Evolutionary conservation across 2,888 invertebrate species (phyloP), one percentile per base, ranked within the genome.

Genomic region (Cerastis rubricosa): DNA sequence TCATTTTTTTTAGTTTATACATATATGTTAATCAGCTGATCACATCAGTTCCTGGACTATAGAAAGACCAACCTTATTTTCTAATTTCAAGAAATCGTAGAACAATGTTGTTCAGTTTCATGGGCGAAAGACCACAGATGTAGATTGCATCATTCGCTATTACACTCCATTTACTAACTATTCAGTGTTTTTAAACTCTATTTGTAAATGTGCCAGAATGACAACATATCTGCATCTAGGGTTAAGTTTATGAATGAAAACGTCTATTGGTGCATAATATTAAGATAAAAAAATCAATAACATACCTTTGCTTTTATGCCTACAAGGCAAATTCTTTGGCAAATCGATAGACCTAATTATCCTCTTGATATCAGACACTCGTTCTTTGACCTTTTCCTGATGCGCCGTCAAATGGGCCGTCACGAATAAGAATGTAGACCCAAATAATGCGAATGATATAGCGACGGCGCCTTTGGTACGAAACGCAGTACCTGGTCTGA

Each of bases 391-490:
- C 93, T 98, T 98, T 90, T 98, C 98, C 90, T 98, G 98, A 92
- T 99, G 99, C 0, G 99, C 99, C 0, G 99, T 99, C 85, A 99
- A 97, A 97, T 99, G 99, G 35, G 99, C 99, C 64, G 99, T 99
- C 8, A 99, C 98, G 92, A 99, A 99, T 9, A 99, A 97, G 94
- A 99, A 98, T 19, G 99, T 98, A 0, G 99, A 99, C 22, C 99
- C 99, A 92, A 99, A 99, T 7, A 99, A 95, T 86, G 98, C 98
- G 90, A 99, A 99, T 7, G 98, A 98, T 89, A 99, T 98, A 0
- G 99, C 99, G 0, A 99, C 98, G 0, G 99, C 99, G 8, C 99
- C 99, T 96, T 99, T 99, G 45, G 99, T 99, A 78, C 98, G 97
- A 92, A 99, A 98, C 0, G 99, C 98, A 12, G 98, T 98, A 0